Evolutionary conservation across 2,888 invertebrate genomes (phyloP), one percentile per base, ranked within the genome.

Genomic region (Drosophila prolongata): DNA sequence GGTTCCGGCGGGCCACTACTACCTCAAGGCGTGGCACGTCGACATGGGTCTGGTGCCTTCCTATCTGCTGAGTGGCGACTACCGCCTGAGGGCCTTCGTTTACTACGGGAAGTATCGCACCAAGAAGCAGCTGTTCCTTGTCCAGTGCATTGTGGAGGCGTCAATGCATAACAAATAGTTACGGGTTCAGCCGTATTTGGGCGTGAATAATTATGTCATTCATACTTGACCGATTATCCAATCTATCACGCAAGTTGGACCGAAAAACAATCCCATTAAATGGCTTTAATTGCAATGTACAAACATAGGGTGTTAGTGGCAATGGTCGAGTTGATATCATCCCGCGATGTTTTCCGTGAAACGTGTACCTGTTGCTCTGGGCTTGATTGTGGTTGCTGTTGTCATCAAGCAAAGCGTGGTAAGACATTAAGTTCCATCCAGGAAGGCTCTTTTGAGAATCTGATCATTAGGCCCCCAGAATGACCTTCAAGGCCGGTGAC

Each of bases 61-160:
- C 10, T 79, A 71, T n/a, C 46, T 81, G 2, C 55, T 69, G 27
- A 61, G 70, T 6, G 81, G 81, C 1, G 69, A 76, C 42, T 80
- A 81, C 52, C 73, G 58, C 19, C 14, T 76, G 2, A 55, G 47
- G 10, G 58, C 49, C 1, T 2, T 57, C 8, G 57, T 47, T 1
- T 76, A 68, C 58, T 73, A 68, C 43, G 77, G 73, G 5, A 77
- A 55, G 40, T 64, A 54, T 19, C 59, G 47, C 16, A 47, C 30
- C 16, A 72, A 72, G 34, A 58, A 43, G n/a, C 64, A 62, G 13
- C 6, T 43, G 6, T 19, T 40, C n/a, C 34, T 74, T 6, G 10
- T 65, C 10, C 40, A 62, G 19, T 73, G 74, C 75, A 24, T 30
- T 11, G 11, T 74, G 16, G 65, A 74, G 40, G 71, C 55, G 9